Evolutionary conservation across 2,113 vertebrate genomes (phyloP).

Genomic region (Paracanthobrama guichenoti): DNA sequence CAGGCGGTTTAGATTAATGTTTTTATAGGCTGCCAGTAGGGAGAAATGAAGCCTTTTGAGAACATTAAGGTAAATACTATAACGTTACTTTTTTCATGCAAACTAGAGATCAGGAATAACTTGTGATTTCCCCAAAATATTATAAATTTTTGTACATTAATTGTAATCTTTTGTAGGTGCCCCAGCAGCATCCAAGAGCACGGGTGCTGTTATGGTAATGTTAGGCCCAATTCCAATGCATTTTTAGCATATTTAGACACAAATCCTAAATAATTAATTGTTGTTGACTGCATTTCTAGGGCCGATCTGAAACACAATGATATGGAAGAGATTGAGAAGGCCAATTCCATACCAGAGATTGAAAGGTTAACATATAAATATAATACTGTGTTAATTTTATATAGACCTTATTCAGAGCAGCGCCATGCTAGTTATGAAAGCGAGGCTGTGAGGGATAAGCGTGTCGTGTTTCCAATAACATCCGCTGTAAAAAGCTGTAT

Average conservation of each 20-base stretch:
- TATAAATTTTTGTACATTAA: background rate
- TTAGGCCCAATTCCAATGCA: too few species aligned
- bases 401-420: too few species aligned
- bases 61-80: constrained; percentile 10
- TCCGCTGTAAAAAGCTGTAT: too few species aligned
- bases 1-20: background rate
- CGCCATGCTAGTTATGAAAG: too few species aligned
- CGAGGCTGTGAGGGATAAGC: too few species aligned
- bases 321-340: constrained; percentile 76
- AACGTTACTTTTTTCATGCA: background rate
- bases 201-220: constrained; percentile 79
- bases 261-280: background rate
- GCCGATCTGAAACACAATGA: constrained; percentile 76
- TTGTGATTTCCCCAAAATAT: background rate
- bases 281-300: constrained; percentile 64
- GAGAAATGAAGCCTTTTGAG: background rate
- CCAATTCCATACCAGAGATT: constrained; percentile 69
- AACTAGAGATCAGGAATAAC: background rate
- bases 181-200: constrained; percentile 58
- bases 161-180: constrained; percentile 58
- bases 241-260: background rate
- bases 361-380: constrained; percentile 70
- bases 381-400: background rate
- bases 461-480: too few species aligned
- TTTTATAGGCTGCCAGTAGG: background rate